A percentile compares a stretch with the other conserved stretches of the same genome.
Conservation (phyloP, 2,113 vertebrate genomes). For the Hemichromis elongatus region DNA sequence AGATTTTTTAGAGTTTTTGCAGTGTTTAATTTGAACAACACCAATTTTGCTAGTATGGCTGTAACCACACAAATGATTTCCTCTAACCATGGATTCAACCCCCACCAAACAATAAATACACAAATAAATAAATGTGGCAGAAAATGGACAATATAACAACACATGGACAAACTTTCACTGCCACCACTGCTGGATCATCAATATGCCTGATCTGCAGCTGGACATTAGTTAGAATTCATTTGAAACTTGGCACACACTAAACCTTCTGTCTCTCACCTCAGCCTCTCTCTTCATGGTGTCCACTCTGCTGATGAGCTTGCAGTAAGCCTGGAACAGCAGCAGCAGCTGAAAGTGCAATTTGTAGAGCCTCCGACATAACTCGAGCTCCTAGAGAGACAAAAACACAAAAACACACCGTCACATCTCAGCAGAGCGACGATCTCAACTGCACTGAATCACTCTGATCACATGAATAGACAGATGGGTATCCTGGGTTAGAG, state of each 20-base stretch:
- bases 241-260: rapidly evolving
- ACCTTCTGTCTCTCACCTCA: slow-evolving; percentile 77
- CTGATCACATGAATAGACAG: slow-evolving; percentile 38
- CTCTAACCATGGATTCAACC: background rate
- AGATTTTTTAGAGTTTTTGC: too few relatives aligned
- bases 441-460: background rate
- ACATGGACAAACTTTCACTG: background rate
- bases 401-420: background rate
- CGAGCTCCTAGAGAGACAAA: slow-evolving; percentile 83
- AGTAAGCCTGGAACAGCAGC: slow-evolving; percentile 97
- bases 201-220: too few relatives aligned
- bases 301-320: slow-evolving; percentile 93
- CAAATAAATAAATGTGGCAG: background rate
- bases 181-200: too few relatives aligned
- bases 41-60: background rate
- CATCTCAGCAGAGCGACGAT: background rate
- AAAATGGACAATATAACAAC: background rate
- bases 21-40: background rate
- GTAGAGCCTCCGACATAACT: slow-evolving; percentile 93
- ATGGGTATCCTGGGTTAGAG: slow-evolving; percentile 59
- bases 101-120: background rate
- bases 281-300: slow-evolving; percentile 91
- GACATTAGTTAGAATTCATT: too few relatives aligned
- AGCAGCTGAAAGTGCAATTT: slow-evolving; percentile 97
- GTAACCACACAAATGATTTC: background rate